A percentile compares a stretch with the other conserved stretches of the same genome.
Conservation (phyloP, 30 jellyfish, hydroid and myxozoan genomes). For the Clytia hemisphaerica region DNA sequence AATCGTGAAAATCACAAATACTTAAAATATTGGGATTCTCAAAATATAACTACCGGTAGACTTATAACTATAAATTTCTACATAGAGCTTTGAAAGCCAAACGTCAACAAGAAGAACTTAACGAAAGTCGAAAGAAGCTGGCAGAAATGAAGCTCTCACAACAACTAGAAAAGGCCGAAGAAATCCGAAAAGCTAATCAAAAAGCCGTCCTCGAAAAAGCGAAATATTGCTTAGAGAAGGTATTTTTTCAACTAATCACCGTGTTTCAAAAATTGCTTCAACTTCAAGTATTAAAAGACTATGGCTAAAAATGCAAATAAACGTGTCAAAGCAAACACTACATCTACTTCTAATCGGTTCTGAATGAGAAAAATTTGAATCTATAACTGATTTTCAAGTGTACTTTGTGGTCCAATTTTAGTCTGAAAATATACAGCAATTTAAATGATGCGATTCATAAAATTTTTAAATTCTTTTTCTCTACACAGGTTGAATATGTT, state of each 20-base stretch:
- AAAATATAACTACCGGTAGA: too few relatives aligned
- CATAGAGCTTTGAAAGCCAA: constrained; percentile 24
- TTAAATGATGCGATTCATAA: background rate
- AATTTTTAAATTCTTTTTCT: background rate
- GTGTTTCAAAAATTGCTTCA: too few relatives aligned
- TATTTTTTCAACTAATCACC: too few relatives aligned
- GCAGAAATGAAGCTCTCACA: constrained; percentile 18
- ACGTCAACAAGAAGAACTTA: constrained; percentile 7
- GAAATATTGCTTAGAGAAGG: constrained; percentile 4
- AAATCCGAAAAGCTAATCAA: constrained; percentile 22
- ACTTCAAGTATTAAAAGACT: too few relatives aligned
- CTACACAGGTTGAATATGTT: constrained; percentile 14
- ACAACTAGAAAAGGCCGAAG: constrained; percentile 16
- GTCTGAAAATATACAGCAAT: background rate
- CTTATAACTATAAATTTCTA: too few relatives aligned
- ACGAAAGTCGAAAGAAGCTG: background rate
- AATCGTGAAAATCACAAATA: too few relatives aligned
- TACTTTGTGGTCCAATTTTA: background rate
- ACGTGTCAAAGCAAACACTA: too few relatives aligned
- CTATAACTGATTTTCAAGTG: background rate
- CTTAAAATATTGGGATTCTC: too few relatives aligned
- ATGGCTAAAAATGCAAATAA: too few relatives aligned
- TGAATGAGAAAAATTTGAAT: background rate
- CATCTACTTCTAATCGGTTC: background rate
- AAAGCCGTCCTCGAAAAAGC: constrained; percentile 23